Evolutionary conservation across 2,113 vertebrate genomes (phyloP).

Genomic region (Pygoscelis antarcticus): DNA sequence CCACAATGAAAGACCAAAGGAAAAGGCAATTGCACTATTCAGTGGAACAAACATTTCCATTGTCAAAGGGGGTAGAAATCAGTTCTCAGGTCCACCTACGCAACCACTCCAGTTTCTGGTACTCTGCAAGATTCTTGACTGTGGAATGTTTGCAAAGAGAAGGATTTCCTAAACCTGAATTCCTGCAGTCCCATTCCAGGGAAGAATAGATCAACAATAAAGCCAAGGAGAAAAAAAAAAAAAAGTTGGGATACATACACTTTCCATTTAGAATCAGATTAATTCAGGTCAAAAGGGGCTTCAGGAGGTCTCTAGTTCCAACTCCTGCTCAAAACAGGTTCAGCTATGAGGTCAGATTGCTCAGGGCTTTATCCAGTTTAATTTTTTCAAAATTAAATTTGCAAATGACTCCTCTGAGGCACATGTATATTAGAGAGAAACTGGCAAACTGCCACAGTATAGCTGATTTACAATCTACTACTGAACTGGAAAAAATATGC

Average conservation of each 20-base stretch:
- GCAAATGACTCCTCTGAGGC: background rate
- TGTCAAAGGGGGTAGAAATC: background rate
- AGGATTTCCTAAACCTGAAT: background rate
- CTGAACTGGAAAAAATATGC: background rate
- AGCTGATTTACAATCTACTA: background rate
- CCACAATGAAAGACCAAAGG: background rate
- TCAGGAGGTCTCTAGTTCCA: background rate
- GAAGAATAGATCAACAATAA: background rate
- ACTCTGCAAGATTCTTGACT: background rate
- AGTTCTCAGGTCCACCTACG: background rate
- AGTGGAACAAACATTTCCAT: background rate
- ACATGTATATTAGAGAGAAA: background rate
- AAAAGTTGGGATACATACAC: background rate
- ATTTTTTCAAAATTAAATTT: constrained; percentile 1
- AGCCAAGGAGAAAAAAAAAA: background rate
- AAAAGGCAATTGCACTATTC: background rate
- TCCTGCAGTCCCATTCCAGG: background rate
- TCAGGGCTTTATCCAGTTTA: background rate
- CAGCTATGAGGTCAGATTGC: background rate
- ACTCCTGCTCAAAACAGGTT: background rate
- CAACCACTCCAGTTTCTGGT: background rate
- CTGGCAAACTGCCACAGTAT: background rate
- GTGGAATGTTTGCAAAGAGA: background rate
- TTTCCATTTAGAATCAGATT: background rate
- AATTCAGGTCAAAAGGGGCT: background rate